phyloP scores from a whole-genome alignment of 2,888 invertebrate species.

The Ormia ochracea region DNA sequence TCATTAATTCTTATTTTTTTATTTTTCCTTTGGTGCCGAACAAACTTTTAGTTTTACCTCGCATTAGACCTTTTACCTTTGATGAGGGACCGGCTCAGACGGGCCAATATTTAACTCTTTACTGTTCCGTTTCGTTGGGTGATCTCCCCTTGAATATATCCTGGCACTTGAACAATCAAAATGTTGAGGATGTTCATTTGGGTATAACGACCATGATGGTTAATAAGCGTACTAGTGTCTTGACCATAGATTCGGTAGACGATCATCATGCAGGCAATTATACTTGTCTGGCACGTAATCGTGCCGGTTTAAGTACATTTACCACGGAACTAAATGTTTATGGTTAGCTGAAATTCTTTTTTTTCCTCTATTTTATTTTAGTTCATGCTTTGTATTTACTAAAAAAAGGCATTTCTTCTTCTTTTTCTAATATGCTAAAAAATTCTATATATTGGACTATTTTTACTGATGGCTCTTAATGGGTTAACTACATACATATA shows the following conservation, averaged over 20 bases:
- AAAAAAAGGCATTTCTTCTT: conserved; percentile 1
- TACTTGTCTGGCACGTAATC: conserved; percentile 85
- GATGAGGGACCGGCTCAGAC: conserved; percentile 86
- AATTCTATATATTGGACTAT: conserved; percentile 18
- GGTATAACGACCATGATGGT: conserved; percentile 79
- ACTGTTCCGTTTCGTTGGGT: conserved; percentile 85
- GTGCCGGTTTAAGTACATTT: conserved; percentile 83
- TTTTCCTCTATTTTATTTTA: background rate
- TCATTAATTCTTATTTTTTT: conserved; percentile 27
- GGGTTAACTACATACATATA: conserved; percentile 35
- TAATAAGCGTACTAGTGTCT: conserved; percentile 79
- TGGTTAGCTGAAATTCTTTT: conserved; percentile 78
- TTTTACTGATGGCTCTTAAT: conserved; percentile 31
- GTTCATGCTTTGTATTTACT: background rate
- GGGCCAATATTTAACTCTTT: conserved; percentile 82
- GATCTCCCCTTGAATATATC: conserved; percentile 87
- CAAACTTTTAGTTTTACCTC: conserved; percentile 85
- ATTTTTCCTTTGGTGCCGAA: background rate
- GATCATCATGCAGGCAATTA: conserved; percentile 85
- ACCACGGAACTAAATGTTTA: conserved; percentile 84
- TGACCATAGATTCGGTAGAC: conserved; percentile 81
- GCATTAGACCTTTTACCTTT: conserved; percentile 88
- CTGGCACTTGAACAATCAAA: conserved; percentile 83
- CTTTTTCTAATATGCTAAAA: conserved; percentile 4
- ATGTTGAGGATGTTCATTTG: conserved; percentile 81